These are phyloP conservation scores for Onychostruthus taczanowskii DNA, from an alignment of 2,113 vertebrate species.

Conservation along the genomic window DNA sequence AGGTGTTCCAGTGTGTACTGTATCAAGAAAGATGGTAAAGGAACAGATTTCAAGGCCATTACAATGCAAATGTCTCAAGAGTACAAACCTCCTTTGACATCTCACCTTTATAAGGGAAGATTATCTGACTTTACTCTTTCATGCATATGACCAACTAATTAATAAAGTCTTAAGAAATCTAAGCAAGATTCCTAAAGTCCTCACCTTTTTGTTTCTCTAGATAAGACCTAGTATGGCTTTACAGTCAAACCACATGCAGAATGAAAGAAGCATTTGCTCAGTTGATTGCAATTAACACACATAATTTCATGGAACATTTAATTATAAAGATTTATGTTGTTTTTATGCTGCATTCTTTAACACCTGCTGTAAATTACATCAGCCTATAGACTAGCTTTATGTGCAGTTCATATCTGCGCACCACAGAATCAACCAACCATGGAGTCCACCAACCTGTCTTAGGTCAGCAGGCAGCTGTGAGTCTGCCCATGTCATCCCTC, in stretches of 20 bases:
- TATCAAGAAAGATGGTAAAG: neutral
- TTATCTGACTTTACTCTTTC: neutral
- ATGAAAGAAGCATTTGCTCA: neutral
- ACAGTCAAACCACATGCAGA: neutral
- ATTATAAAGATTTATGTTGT: neutral
- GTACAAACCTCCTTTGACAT: neutral
- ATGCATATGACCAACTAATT: neutral
- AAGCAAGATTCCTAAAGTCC: neutral
- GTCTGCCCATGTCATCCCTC: neutral
- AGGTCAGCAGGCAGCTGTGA: neutral
- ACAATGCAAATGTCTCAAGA: neutral
- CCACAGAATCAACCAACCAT: neutral
- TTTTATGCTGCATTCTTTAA: neutral
- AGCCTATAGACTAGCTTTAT: neutral
- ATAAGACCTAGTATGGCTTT: neutral
- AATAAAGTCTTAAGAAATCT: neutral
- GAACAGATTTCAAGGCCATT: neutral
- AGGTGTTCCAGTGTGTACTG: rapidly evolving
- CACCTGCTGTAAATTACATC: neutral
- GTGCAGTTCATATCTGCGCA: neutral
- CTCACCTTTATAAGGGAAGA: neutral
- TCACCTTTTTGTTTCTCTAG: neutral
- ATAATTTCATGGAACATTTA: neutral
- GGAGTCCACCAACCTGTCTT: neutral
- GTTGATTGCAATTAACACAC: neutral